Percentiles rank a stretch among this genome's conserved stretches.
phyloP scores from a whole-genome alignment of 2,113 vertebrate species.

The Ceyx margarethae region DNA sequence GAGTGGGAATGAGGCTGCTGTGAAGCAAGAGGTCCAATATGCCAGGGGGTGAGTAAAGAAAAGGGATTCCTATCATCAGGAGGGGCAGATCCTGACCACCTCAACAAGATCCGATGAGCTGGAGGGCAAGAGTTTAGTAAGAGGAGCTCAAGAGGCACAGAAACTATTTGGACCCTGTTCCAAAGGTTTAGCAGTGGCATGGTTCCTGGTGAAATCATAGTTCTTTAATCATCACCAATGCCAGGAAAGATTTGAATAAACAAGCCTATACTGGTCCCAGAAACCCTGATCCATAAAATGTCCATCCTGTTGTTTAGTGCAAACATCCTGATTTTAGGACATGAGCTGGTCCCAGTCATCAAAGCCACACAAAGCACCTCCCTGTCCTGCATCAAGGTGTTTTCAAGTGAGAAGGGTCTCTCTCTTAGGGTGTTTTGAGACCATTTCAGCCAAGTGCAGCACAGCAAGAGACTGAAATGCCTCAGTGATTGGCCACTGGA shows the following conservation, averaged over 20 bases:
- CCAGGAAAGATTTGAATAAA: neutral
- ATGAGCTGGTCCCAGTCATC: neutral
- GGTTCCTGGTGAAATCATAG: neutral
- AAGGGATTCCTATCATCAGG: neutral
- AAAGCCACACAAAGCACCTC: neutral
- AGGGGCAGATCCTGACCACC: neutral
- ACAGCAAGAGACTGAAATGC: neutral
- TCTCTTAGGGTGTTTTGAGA: neutral
- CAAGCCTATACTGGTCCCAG: neutral
- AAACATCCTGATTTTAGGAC: neutral
- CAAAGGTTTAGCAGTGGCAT: neutral
- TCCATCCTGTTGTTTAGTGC: fast-evolving
- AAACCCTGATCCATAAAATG: neutral
- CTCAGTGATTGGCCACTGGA: neutral
- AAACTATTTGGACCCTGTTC: neutral
- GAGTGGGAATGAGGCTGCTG: neutral
- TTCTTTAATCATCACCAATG: neutral
- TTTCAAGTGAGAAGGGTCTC: neutral
- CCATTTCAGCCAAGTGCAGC: neutral
- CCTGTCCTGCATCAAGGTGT: neutral
- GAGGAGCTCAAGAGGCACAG: neutral
- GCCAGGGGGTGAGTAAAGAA: neutral
- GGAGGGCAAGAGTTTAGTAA: neutral
- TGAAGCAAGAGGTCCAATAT: fast-evolving
- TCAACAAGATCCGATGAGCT: neutral